These are phyloP conservation scores for Harlomillsia oculata DNA, from an alignment of 1,140 invertebrate species.

Conservation along the genomic window DNA sequence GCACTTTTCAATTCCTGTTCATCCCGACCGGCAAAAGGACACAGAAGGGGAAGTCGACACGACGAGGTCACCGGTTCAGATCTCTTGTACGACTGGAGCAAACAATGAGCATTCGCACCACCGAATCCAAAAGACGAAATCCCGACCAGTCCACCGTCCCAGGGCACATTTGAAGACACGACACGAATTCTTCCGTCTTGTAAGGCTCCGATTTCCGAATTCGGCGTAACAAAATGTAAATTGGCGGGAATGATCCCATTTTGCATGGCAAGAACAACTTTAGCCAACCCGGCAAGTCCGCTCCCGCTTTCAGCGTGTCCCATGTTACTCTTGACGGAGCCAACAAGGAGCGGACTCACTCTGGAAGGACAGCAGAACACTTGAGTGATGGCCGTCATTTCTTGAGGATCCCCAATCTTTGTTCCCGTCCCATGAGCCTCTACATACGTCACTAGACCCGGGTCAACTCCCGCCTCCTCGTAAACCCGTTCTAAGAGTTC, in stretches of 20 bases:
- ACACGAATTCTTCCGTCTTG: constrained; percentile 51
- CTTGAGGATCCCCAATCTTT: constrained; percentile 8
- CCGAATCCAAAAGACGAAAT: constrained; percentile 3
- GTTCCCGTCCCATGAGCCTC: constrained; percentile 82
- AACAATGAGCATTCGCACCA: not conserved
- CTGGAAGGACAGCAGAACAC: constrained; percentile 59
- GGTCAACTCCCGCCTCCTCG: constrained; percentile 66
- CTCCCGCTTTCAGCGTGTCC: constrained; percentile 87
- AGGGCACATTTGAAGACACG: not conserved
- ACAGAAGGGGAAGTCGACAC: not conserved
- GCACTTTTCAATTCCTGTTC: no score
- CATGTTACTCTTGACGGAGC: constrained; percentile 86
- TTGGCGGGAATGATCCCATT: constrained; percentile 48
- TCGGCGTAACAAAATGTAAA: constrained; percentile 48
- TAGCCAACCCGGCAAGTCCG: constrained; percentile 68
- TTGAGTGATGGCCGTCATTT: constrained; percentile 57
- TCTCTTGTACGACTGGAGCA: not conserved
- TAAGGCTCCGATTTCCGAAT: constrained; percentile 56
- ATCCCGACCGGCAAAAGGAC: not conserved
- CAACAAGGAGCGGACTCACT: constrained; percentile 61
- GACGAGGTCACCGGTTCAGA: not conserved
- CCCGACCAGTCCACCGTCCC: constrained; percentile 36
- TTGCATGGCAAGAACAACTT: constrained; percentile 55
- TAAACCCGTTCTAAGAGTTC: constrained; percentile 77
- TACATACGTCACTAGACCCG: constrained; percentile 70